Evolutionary conservation across 2,888 invertebrate genomes (phyloP).

Genomic region (Ornithoptera priamus): DNA sequence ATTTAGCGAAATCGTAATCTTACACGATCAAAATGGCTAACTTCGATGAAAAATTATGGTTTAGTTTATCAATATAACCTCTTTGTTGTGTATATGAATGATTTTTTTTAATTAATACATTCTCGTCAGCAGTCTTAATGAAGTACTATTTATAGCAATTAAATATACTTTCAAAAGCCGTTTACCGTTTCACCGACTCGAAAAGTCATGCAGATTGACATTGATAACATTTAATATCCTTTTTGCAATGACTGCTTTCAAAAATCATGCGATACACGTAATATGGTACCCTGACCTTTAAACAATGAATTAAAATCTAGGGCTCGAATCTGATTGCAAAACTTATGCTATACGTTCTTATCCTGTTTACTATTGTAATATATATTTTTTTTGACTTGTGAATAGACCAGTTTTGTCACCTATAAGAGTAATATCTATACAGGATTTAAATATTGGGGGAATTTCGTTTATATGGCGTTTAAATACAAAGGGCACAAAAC

Average conservation of each 20-base stretch:
- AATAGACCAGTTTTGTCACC: too few relatives aligned
- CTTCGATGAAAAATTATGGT: too few relatives aligned
- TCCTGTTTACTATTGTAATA: not conserved
- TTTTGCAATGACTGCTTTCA: conserved; percentile 18
- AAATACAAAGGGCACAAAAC: not conserved
- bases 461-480: not conserved
- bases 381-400: too few relatives aligned
- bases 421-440: too few relatives aligned
- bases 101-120: not conserved
- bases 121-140: not conserved
- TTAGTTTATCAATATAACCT: too few relatives aligned
- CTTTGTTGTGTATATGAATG: too few relatives aligned
- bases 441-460: not conserved
- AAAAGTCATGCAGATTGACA: conserved; percentile 20
- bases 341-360: not conserved
- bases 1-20: too few relatives aligned
- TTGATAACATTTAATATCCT: conserved; percentile 23
- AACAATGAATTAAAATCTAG: not conserved
- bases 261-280: conserved; percentile 18
- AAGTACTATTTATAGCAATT: conserved; percentile 12
- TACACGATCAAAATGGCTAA: too few relatives aligned
- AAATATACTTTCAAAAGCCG: conserved; percentile 4
- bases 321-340: not conserved
- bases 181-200: conserved; percentile 24
- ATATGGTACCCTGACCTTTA: conserved; percentile 22